phyloP scores from a whole-genome alignment of 2,888 invertebrate genomes.

The Elmis aenea region DNA sequence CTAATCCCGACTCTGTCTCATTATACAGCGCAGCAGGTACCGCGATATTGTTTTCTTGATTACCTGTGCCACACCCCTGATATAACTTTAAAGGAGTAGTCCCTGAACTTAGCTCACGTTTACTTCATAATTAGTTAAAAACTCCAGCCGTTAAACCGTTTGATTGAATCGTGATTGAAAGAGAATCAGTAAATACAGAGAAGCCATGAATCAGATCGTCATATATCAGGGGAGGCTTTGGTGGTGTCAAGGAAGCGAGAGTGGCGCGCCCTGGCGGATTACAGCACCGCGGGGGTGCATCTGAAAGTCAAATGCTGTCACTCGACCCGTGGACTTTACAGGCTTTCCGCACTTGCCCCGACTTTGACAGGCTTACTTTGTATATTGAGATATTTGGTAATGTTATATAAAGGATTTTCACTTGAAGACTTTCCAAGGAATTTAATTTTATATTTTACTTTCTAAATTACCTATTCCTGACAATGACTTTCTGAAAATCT shows the following conservation, averaged over 20 bases:
- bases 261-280: conserved; percentile 33
- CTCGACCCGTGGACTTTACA: conserved; percentile 38
- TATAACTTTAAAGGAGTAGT: conserved; percentile 11
- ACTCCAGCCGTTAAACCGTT: too few relatives aligned
- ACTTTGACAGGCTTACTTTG: conserved; percentile 15
- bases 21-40: conserved; percentile 44
- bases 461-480: too few relatives aligned
- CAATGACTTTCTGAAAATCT: too few relatives aligned
- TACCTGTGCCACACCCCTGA: conserved; percentile 32
- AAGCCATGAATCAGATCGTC: conserved; percentile 16
- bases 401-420: too few relatives aligned
- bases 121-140: too few relatives aligned
- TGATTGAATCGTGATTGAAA: too few relatives aligned
- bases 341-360: conserved; percentile 27
- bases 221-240: conserved; percentile 24
- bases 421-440: too few relatives aligned
- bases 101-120: neutral
- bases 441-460: too few relatives aligned
- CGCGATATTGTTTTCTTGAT: conserved; percentile 51
- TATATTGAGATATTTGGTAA: too few relatives aligned
- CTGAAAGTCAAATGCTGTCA: conserved; percentile 50
- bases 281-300: conserved; percentile 41
- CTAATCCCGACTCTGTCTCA: conserved; percentile 40
- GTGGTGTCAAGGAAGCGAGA: conserved; percentile 28
- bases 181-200: too few relatives aligned